Evolutionary conservation across 2,113 vertebrate species (phyloP).

Genomic region (Eudyptes chrysolophus): DNA sequence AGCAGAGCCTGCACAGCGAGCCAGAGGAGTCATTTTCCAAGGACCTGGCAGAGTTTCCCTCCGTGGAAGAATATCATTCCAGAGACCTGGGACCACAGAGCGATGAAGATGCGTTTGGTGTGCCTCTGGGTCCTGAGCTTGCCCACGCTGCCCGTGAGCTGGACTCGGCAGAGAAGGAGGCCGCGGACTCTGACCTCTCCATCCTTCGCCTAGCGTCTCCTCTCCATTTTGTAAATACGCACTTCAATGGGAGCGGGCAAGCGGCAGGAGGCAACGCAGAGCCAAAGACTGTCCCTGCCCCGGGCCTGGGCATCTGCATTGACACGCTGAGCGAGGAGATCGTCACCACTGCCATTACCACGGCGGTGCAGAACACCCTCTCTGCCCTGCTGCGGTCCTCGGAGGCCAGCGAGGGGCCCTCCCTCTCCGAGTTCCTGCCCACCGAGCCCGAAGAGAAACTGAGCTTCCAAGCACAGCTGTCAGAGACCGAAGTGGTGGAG

Average conservation of each 20-base stretch:
- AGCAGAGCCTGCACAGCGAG: slow-evolving; percentile 90
- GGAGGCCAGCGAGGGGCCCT: slow-evolving; percentile 73
- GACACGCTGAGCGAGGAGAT: slow-evolving; percentile 88
- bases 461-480: slow-evolving; percentile 70
- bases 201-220: slow-evolving; percentile 90
- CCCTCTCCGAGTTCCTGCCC: slow-evolving; percentile 71
- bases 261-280: neutral
- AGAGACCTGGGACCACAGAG: slow-evolving; percentile 73
- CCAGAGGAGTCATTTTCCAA: slow-evolving; percentile 88
- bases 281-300: slow-evolving; percentile 30
- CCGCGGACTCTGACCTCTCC: slow-evolving; percentile 76
- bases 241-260: slow-evolving; percentile 89
- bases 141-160: slow-evolving; percentile 59
- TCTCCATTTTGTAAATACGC: slow-evolving; percentile 97
- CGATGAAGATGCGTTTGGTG: slow-evolving; percentile 55
- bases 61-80: slow-evolving; percentile 80
- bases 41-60: slow-evolving; percentile 87
- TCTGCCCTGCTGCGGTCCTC: slow-evolving; percentile 82
- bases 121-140: slow-evolving; percentile 66
- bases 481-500: slow-evolving; percentile 45
- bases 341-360: slow-evolving; percentile 85
- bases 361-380: slow-evolving; percentile 87
- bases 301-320: slow-evolving; percentile 68
- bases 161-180: slow-evolving; percentile 69
- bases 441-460: slow-evolving; percentile 72